Percentiles rank a stretch among this genome's conserved stretches.
Evolutionary conservation across 2,888 invertebrate genomes (phyloP).

Genomic region (Aporophyla lueneburgensis): DNA sequence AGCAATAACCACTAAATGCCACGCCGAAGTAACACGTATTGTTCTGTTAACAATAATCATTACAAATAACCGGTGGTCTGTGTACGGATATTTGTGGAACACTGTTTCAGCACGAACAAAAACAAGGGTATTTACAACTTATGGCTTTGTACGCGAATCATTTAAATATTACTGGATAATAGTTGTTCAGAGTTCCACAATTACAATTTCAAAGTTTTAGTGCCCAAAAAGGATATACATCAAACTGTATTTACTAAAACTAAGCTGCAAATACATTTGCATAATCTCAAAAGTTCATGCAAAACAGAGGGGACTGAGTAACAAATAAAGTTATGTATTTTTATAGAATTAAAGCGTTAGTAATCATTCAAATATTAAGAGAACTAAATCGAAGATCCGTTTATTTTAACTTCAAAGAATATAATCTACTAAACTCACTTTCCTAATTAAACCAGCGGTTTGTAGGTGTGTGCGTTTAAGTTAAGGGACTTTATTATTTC

Average conservation of each 20-base stretch:
- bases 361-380: constrained; percentile 31
- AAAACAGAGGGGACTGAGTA: constrained; percentile 21
- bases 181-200: constrained; percentile 52
- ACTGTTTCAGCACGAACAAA: constrained; percentile 39
- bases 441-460: constrained; percentile 50
- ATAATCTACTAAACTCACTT: constrained; percentile 41
- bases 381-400: constrained; percentile 10
- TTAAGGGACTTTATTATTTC: constrained; percentile 50
- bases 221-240: constrained; percentile 49
- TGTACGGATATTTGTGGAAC: constrained; percentile 51
- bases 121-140: constrained; percentile 53
- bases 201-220: constrained; percentile 58
- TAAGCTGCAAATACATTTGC: constrained; percentile 59
- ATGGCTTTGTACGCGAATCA: constrained; percentile 43
- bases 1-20: constrained; percentile 58
- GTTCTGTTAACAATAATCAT: constrained; percentile 59
- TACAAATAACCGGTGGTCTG: constrained; percentile 55
- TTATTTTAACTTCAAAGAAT: constrained; percentile 33
- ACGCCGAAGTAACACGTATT: constrained; percentile 39
- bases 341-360: constrained; percentile 24
- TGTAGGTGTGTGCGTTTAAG: constrained; percentile 41
- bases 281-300: constrained; percentile 53
- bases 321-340: constrained; percentile 49
- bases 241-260: constrained; percentile 58
- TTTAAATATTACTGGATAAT: constrained; percentile 55